Evolutionary conservation across 35 echinoderm and acorn worm species (phyloP).

Genomic region (Hemicentrotus pulcherrimus): DNA sequence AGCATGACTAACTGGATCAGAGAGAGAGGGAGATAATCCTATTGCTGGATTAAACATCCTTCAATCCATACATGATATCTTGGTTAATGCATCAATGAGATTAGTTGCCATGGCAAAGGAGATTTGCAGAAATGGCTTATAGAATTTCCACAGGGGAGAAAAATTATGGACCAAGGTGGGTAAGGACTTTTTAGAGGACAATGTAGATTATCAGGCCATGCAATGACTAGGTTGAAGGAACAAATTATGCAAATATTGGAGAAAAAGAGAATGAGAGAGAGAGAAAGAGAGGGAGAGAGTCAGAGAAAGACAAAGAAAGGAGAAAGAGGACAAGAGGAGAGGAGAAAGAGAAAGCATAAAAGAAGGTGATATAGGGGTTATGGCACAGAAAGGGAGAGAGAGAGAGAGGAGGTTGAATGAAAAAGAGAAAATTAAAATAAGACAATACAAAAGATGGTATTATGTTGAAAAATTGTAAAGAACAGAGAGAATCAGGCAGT

Average conservation of each 20-base stretch:
- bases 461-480: neutral
- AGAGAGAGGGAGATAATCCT: neutral
- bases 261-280: neutral
- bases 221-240: neutral
- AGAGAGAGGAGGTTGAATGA: neutral
- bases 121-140: neutral
- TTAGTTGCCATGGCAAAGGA: neutral
- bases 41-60: neutral
- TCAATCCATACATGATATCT: neutral
- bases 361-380: neutral
- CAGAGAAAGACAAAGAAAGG: neutral
- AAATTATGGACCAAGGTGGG: neutral
- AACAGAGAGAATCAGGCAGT: neutral
- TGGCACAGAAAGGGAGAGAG: neutral
- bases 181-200: neutral
- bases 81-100: slow-evolving; percentile 18
- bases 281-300: neutral
- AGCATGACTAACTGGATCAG: neutral
- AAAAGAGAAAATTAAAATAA: neutral
- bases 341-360: neutral
- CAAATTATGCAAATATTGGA: neutral
- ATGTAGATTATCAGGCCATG: neutral
- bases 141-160: neutral
- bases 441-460: neutral
- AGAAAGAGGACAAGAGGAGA: neutral